Evolutionary conservation across 2,113 vertebrate species (phyloP), one percentile per base, ranked within the genome.

Genomic region (Oreochromis niloticus): DNA sequence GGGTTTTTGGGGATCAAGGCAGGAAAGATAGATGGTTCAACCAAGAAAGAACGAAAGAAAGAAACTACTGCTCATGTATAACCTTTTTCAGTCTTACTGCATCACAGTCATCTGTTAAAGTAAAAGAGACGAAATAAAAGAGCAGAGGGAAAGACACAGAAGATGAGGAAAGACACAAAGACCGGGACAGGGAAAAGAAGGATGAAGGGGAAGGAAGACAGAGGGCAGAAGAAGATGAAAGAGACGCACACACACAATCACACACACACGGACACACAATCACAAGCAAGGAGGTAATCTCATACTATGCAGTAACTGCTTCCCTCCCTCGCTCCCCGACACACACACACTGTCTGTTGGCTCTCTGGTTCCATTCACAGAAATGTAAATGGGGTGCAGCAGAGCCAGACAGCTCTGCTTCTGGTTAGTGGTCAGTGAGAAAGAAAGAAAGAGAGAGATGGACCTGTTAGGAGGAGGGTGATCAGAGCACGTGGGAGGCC

Each of bases 321-420:
- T 75, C 71, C 71, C 41, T 75, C 71, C 9, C 14, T 75, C 4
- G 24, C 43, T 1, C 43, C 2, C 24, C 1, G 6, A 75, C 68
- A 48, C 22, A n/a, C 52, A 71, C 83, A 86, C 71, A 11, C 19
- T 48, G 90, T 85, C 57, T 88, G 86, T 59, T 56, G 78, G 81
- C 84, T 52, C 83, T 61, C 83, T 59, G 85, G 83, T 89, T 88
- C 90, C 90, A 92, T 93, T 94, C 91, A 94, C 85, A 92, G 90
- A 94, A 92, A 90, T 91, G 89, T 89, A 91, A 90, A 93, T 92
- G 87, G 48, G 71, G 56, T 80, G 84, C 30, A 88, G 89, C 84
- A 55, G 88, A 89, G 85, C 88, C 90, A 89, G 87, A 90, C 92
- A 63, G 59, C 52, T 71, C 90, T 87, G 87, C 85, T 91, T 61